Evolutionary conservation across 2,888 invertebrate species (phyloP), one percentile per base, ranked within the genome.

Genomic region (Mythimna loreyi): DNA sequence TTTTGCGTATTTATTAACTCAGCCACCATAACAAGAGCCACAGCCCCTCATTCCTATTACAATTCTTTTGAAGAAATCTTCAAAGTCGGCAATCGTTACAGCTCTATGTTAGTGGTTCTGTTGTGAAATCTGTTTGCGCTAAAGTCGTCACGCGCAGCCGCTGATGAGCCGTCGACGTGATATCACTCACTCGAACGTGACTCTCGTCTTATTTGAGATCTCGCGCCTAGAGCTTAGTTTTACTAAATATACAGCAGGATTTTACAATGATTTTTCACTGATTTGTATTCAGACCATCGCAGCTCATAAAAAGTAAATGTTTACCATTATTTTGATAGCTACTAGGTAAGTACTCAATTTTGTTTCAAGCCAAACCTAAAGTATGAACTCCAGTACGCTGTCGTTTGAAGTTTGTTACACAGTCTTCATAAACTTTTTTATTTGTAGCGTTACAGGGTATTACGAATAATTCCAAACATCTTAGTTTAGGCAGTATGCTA

Each of bases 141-240:
- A 93, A 94, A 96, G 94, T 94, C 95, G 95, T 95, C 95, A 96
- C 95, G 95, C 93, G 92, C 96, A 89, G 84, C 92, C 93, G 90
- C 93, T 96, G 95, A 96, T 96, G 96, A 96, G 95, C 91, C 91
- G 91, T 90, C 92, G 94, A 95, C 96, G 95, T 96, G 96, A 93
- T 94, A 95, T 95, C 95, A 95, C 95, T 95, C 93, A 93, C 89
- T 94, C 82, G 92, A 91, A 95, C 95, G 95, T 96, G 95, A 93
- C 91, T 90, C 90, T 86, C 89, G 89, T 90, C 93, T 95, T 93
- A 93, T 93, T 92, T 87, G 89, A 88, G 90, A 91, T 90, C 88
- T 88, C 87, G 84, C 89, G 88, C 90, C 91, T 89, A 87, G 89
- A 90, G 80, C 89, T 92, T 87, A 89, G 81, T 81, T 82, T 63